Percentiles rank a stretch among this genome's conserved stretches.
phyloP scores from a whole-genome alignment of 37 sponge, comb jelly and placozoan species.

The Corticium candelabrum region DNA sequence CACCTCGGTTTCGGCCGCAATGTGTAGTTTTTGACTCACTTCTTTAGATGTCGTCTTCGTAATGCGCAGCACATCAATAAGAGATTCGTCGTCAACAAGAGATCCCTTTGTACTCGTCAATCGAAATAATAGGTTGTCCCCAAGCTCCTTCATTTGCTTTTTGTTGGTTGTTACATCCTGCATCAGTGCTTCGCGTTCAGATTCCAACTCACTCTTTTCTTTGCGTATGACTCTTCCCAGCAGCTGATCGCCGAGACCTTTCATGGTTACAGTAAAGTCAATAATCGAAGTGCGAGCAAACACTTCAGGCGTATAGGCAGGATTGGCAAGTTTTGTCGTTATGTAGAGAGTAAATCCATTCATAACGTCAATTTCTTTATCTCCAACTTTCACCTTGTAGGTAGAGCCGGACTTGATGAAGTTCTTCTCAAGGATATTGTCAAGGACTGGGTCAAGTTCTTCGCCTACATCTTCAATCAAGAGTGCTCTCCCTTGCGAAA shows the following conservation, averaged over 20 bases:
- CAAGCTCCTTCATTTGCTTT: slow-evolving; percentile 91
- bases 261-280: slow-evolving; percentile 99
- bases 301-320: slow-evolving; percentile 93
- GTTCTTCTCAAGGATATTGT: slow-evolving; percentile 96
- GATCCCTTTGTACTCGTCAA: slow-evolving; percentile 88
- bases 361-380: slow-evolving; percentile 97
- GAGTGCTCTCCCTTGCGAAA: slow-evolving; percentile 83
- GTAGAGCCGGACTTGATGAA: slow-evolving; percentile 92
- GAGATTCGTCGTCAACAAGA: slow-evolving; percentile 90
- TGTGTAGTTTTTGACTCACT: slow-evolving; percentile 80
- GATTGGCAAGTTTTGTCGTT: slow-evolving; percentile 95
- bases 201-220: slow-evolving; percentile 90
- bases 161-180: slow-evolving; percentile 92
- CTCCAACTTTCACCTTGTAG: slow-evolving; percentile 96
- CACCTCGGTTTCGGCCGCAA: slow-evolving; percentile 91
- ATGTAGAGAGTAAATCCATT: slow-evolving; percentile 83
- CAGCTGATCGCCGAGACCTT: slow-evolving; percentile 96
- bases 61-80: slow-evolving; percentile 80
- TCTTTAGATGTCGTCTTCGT: slow-evolving; percentile 93
- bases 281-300: slow-evolving; percentile 87
- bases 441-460: slow-evolving; percentile 92
- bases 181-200: slow-evolving; percentile 75
- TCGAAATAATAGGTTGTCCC: slow-evolving; percentile 88
- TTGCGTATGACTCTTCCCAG: slow-evolving; percentile 87
- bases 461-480: slow-evolving; percentile 97